Evolutionary conservation across 2,797 vertebrate species (phyloP), one percentile per base, ranked within the genome.

Genomic region (Notolepis coatsorum): DNA sequence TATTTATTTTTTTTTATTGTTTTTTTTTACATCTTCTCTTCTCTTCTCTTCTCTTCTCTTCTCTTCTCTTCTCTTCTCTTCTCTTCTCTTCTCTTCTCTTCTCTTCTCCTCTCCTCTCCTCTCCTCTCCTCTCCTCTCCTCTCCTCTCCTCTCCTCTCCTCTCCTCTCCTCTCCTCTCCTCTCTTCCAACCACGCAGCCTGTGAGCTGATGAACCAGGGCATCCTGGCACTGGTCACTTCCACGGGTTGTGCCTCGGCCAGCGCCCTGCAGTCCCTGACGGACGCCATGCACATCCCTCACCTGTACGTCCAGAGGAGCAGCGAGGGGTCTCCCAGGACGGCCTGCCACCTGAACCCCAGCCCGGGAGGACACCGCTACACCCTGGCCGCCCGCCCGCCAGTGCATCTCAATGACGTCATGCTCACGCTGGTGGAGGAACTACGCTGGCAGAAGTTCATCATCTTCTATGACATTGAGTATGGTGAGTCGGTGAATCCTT

Each of bases 201-300:
- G 97, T 21, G 97, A 99, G 89, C 91, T 99, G 90, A 99, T 99
- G 97, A 98, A 96, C 42, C 94, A 99, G 89, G 97, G 97, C 12
- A 99, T 99, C 84, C 60, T 99, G 77, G 97, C 97, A 0, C 79
- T 99, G 91, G 97, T 99, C 5, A 97, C 97, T 0, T 99, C 97
- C 0, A 99, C 97, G 0, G 96, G 97, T 59, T 99, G 97, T 43
- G 94, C 96, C 0, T 97, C 97, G 0, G 97, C 97, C 72, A 97
- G 94, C 0, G 97, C 97, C 0, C 91, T 99, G 80, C 97, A 98
- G 91, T 98, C 97, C 0, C 93, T 99, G 83, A 98, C 97, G 0
- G 97, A 99, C 3, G 97, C 97, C 86, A 99, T 99, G 97, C 97
- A 99, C 90, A 99, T 99, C 85, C 97, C 97, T 0, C 97, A 99